phyloP scores from a whole-genome alignment of 2,888 invertebrate species.

The Rhagonycha lutea region DNA sequence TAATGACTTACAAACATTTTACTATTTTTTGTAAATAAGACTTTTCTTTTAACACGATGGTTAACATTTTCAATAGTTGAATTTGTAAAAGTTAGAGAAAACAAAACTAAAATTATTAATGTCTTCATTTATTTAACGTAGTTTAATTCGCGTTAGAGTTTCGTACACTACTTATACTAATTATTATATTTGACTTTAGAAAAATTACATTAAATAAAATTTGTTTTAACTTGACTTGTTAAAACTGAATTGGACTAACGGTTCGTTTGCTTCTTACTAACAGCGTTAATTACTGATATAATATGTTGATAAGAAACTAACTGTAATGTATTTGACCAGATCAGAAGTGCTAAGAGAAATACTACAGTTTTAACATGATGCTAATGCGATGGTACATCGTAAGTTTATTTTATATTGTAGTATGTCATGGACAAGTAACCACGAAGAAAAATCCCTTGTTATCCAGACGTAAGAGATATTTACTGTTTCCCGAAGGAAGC shows the following conservation, averaged over 20 bases:
- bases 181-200: background rate
- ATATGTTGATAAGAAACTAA: background rate
- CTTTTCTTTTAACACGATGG: constrained; percentile 47
- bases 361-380: background rate
- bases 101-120: constrained; percentile 8
- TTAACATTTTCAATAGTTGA: background rate
- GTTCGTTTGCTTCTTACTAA: background rate
- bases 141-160: background rate
- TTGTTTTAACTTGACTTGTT: background rate
- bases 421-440: constrained; percentile 33
- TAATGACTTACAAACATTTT: constrained; percentile 53
- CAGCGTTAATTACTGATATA: background rate
- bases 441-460: constrained; percentile 39
- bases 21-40: constrained; percentile 52
- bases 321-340: background rate
- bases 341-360: background rate
- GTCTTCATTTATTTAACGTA: constrained; percentile 2
- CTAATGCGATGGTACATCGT: background rate
- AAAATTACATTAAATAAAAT: background rate
- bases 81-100: background rate
- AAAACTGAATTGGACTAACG: background rate
- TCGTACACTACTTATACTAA: background rate
- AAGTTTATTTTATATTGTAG: constrained; percentile 5
- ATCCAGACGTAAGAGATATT: constrained; percentile 57
- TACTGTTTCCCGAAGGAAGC: constrained; percentile 58